These are phyloP conservation scores for Uropsilus gracilis DNA, from an alignment of 2,113 vertebrate genomes.

Conservation along the genomic window DNA sequence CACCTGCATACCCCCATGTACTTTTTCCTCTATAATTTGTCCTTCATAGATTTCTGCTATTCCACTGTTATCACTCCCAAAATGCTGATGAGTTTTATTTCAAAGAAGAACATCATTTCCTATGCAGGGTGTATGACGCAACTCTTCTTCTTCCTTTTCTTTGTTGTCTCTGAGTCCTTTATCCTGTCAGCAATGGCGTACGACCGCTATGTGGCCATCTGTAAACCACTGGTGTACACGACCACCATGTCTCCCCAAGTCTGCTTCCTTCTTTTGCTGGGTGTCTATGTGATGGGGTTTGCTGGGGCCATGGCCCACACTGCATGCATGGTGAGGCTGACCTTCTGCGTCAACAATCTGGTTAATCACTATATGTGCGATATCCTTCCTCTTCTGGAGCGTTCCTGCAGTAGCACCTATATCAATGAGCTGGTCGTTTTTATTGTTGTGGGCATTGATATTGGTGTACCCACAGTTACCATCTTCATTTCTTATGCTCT, in stretches of 20 bases:
- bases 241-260: conserved; percentile 60
- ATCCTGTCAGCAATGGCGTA: conserved; percentile 71
- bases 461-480: conserved; percentile 61
- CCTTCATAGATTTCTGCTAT: conserved; percentile 76
- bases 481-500: conserved; percentile 72
- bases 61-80: conserved; percentile 74
- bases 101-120: conserved; percentile 64
- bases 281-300: conserved; percentile 73
- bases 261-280: conserved; percentile 51
- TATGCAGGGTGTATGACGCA: conserved; percentile 70
- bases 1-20: conserved; percentile 79
- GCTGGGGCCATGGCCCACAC: conserved; percentile 66
- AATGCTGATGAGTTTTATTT: conserved; percentile 71
- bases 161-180: conserved; percentile 77
- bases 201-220: conserved; percentile 72
- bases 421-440: conserved; percentile 73
- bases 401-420: conserved; percentile 60
- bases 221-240: conserved; percentile 64
- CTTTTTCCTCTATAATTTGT: conserved; percentile 80
- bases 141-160: conserved; percentile 77
- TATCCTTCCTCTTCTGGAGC: conserved; percentile 67
- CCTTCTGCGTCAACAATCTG: conserved; percentile 65
- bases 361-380: conserved; percentile 80
- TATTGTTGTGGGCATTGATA: conserved; percentile 65
- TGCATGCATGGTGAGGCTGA: conserved; percentile 34